Evolutionary conservation across 2,113 vertebrate genomes (phyloP).

Genomic region (Callospermophilus lateralis): DNA sequence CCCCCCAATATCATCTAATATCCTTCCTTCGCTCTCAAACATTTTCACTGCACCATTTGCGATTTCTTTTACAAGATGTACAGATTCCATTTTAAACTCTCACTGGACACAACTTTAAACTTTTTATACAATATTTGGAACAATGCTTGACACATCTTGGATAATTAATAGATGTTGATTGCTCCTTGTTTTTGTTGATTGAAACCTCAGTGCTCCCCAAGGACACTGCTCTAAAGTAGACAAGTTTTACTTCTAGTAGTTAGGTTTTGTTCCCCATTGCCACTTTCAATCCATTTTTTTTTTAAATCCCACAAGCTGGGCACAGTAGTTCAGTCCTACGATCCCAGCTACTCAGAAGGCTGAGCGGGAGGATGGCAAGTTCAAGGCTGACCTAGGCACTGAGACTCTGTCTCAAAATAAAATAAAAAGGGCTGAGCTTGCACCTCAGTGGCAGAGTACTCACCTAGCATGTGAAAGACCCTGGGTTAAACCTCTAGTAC

Average conservation of each 20-base stretch:
- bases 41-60: neutral
- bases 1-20: neutral
- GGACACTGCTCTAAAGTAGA: neutral
- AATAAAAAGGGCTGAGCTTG: neutral
- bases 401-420: neutral
- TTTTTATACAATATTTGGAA: conserved; percentile 1
- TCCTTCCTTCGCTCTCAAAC: neutral
- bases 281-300: neutral
- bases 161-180: neutral
- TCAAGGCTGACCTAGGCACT: neutral
- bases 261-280: neutral
- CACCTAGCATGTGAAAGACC: too few species aligned
- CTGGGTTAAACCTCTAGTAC: too few species aligned
- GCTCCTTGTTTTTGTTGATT: neutral
- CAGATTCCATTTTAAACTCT: neutral
- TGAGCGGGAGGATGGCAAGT: neutral
- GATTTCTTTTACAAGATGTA: neutral
- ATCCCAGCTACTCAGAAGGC: neutral
- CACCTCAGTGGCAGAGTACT: too few species aligned
- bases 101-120: neutral
- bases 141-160: neutral
- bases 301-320: neutral
- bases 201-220: neutral
- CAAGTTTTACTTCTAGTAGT: neutral
- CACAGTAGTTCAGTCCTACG: neutral